Base-by-base conservation (phyloP, 1,140 invertebrate genomes). In the Lutraria rhynchaena region DNA sequence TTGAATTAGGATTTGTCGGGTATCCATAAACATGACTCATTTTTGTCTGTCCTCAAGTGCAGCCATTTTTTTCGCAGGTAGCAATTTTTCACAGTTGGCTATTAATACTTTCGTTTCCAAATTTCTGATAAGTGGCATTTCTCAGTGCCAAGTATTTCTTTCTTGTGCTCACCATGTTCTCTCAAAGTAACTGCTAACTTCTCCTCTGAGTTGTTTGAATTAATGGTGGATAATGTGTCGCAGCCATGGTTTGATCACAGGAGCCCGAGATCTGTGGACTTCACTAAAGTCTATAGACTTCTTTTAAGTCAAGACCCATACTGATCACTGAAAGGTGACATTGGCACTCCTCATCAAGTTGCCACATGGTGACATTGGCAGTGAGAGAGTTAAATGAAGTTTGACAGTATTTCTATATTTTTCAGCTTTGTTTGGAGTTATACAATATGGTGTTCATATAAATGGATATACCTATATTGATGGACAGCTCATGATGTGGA, bases 391-490 rank as follows among this genome's bases (percentile, higher is more conserved):
- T 19, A 57, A 27, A 35, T 67, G 46, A n/a, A 31, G 13, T 53
- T 57, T 46, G 53, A 29, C 33, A 1, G 41, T 69, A 37, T 35
- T 53, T 74, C 27, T 51, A 15, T 15, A 60, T 41, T 29, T 85
- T 87, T 24, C 76, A 91, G 87, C 95, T 92, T 93, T 98, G 70
- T 98, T 99, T 94, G 98, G 98, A 51, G 96, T 98, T 86, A 95
- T 96, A 83, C 97, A 97, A 90, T 99, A 98, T 93, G 98, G 98
- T 58, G 96, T 98, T 33, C 96, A 98, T 90, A 97, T 99, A 70
- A 98, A 97, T 93, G 98, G 97, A 15, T 99, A 97, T 92, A 95
- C 97, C 15, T 95, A 95, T 57, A 77, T 83, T 24, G 76, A 82
- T 57, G 95, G 96, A 92, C 96, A 97, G 11, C 91, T 98, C 53